Conservation (phyloP, 1,140 invertebrate species). For the Anastatus disparis region DNA sequence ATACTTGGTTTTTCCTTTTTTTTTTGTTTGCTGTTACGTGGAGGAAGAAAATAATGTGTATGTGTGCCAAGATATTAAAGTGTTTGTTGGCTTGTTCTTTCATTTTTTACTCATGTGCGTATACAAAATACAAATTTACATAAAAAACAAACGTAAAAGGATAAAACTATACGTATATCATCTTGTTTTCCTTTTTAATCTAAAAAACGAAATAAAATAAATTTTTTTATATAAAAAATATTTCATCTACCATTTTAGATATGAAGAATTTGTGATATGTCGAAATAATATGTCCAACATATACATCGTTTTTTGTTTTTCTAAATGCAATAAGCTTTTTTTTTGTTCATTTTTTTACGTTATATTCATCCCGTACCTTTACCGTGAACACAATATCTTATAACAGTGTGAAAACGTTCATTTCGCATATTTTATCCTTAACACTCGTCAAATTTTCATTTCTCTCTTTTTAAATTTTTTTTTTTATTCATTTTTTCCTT, state of each 20-base stretch:
- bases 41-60: not conserved
- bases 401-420: slow-evolving; percentile 10
- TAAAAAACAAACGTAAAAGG: not conserved
- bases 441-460: not conserved
- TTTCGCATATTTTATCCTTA: slow-evolving; percentile 9
- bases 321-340: slow-evolving; percentile 15
- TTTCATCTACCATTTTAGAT: not conserved
- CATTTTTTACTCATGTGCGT: too few species aligned
- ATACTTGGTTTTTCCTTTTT: too few species aligned
- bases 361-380: not conserved
- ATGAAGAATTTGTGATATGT: slow-evolving; percentile 3
- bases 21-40: too few species aligned
- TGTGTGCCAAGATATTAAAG: not conserved
- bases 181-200: too few species aligned
- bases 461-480: too few species aligned
- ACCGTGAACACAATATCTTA: slow-evolving; percentile 12
- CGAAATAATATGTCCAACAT: not conserved
- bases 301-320: not conserved
- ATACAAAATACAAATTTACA: slow-evolving; percentile 5
- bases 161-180: too few species aligned
- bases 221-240: not conserved
- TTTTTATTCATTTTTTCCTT: too few species aligned
- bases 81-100: too few species aligned
- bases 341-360: too few species aligned
- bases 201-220: too few species aligned